Base-by-base conservation (phyloP, 2,888 invertebrate species). In the Dilophus febrilis region DNA sequence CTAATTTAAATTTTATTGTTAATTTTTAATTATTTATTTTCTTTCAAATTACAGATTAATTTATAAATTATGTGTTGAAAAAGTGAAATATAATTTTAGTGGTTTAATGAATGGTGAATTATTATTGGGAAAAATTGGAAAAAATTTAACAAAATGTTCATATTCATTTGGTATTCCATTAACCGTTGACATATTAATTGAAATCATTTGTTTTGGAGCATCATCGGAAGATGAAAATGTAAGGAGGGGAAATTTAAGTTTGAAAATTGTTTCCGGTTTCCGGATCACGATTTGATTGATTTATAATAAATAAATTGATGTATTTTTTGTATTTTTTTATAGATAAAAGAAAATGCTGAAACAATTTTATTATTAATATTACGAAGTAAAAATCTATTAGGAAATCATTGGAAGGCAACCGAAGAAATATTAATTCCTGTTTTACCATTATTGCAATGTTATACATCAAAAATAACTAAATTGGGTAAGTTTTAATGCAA, bases 161-260 rank as follows among this genome's bases (percentile, higher is more conserved):
- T 42, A 55, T 8, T 43, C 43, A 8, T 38, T 62, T 1, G 62
- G 62, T 0, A 26, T 62, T 26, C 62, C 61, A 3, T 35, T 61
- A 26, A 55, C 49, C 26, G 31, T 47, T 0, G 40, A 48, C n/a
- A 40, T 62, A 11, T 29, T 62, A 27, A 46, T 49, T 1, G 51
- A 55, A 41, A 40, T 62, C 4, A 44, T 57, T 7, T 46, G 47
- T 35, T 46, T 45, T 28, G 51, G 53, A 2, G 50, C 44, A 42
- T 46, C 40, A 32, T 40, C 43, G 28, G 10, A 37, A 1, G 44
- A 49, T 11, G 12, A 40, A 1, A 12, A 26, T 12, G 35, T 35
- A 35, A 14, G n/a, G n/a, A n/a, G n/a, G n/a, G n/a, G n/a, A n/a
- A n/a, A n/a, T n/a, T n/a, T n/a, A n/a, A n/a, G n/a, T n/a, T 38